Base-by-base conservation (phyloP, 2,113 vertebrate species). In the Pterocles burchelli region DNA sequence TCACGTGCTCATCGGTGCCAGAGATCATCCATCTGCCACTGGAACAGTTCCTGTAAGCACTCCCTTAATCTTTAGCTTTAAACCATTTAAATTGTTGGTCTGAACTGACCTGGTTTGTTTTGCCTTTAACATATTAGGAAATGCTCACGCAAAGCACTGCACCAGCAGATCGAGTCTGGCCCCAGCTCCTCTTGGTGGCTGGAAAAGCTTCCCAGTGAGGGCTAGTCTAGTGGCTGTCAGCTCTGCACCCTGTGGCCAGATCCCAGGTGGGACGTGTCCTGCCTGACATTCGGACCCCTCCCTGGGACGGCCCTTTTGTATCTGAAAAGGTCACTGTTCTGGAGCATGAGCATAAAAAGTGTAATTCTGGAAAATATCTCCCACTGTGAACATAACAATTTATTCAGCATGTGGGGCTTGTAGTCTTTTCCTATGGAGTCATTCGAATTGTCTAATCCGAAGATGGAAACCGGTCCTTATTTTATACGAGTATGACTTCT, bases 31-130 rank as follows among this genome's bases (percentile, higher is more conserved):
- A 45, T 90, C 85, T 89, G 71, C 78, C 89, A 29, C 67, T 91
- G 88, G 67, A 83, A 41, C 46, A 54, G 62, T 80, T 95, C 10
- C 3, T 92, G 88, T 94, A 83, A 97, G 75, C 94, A 70, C 78
- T 92, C 79, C 75, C 94, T 95, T 96, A 96, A 95, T 94, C 94
- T 93, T 82, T 33, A 46, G 90, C 90, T 92, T 85, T 92, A 93
- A 95, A 94, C 88, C 90, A 61, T 94, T 93, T 95, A 88, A 92
- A 95, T 88, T 91, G 85, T 72, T 85, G 92, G 21, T 93, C 94
- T 94, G 67, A 45, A 85, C 78, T 95, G 94, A 93, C 94, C 90
- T 92, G 25, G 21, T 93, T 96, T 76, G 58, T 9, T 93, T 79
- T 85, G 58, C 71, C 21, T 79, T 61, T 52, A 58, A 65, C 90